phyloP scores from a whole-genome alignment of 2,113 vertebrate species.

The Scomber scombrus region DNA sequence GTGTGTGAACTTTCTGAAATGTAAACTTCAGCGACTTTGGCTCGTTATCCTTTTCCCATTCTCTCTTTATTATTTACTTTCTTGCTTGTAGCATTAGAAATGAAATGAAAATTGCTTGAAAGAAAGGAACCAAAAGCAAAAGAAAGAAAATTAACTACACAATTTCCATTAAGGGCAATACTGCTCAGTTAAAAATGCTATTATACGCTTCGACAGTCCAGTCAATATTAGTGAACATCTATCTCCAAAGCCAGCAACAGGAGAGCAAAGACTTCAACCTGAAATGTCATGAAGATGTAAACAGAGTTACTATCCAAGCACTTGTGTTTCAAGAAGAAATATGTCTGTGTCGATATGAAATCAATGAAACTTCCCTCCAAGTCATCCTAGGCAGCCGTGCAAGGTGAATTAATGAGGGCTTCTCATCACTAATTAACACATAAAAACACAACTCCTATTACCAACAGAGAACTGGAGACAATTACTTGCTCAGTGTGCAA shows the following conservation, averaged over 20 bases:
- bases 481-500: constrained; percentile 7
- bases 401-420: constrained; percentile 47
- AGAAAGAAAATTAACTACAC: constrained; percentile 21
- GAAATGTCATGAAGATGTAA: constrained; percentile 40
- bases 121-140: background rate
- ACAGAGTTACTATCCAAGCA: constrained; percentile 34
- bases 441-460: constrained; percentile 48
- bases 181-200: constrained; percentile 39
- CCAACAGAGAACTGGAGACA: constrained; percentile 19
- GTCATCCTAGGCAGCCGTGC: constrained; percentile 12
- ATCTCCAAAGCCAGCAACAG: constrained; percentile 33
- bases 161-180: constrained; percentile 30
- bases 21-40: background rate
- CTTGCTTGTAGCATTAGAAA: constrained; percentile 12
- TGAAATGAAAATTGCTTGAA: constrained; percentile 10
- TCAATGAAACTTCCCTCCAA: constrained; percentile 43
- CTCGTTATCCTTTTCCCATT: background rate
- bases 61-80: constrained; percentile 14
- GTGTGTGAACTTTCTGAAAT: constrained; percentile 12
- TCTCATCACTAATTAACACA: constrained; percentile 73
- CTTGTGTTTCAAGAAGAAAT: constrained; percentile 42
- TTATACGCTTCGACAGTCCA: constrained; percentile 46
- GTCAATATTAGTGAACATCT: constrained; percentile 54
- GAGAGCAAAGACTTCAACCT: constrained; percentile 27
- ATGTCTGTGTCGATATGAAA: constrained; percentile 38